Percentiles rank a stretch among this genome's conserved stretches.
Evolutionary conservation across 2,888 invertebrate genomes (phyloP).

Genomic region (Lordiphosa fenestrarum): DNA sequence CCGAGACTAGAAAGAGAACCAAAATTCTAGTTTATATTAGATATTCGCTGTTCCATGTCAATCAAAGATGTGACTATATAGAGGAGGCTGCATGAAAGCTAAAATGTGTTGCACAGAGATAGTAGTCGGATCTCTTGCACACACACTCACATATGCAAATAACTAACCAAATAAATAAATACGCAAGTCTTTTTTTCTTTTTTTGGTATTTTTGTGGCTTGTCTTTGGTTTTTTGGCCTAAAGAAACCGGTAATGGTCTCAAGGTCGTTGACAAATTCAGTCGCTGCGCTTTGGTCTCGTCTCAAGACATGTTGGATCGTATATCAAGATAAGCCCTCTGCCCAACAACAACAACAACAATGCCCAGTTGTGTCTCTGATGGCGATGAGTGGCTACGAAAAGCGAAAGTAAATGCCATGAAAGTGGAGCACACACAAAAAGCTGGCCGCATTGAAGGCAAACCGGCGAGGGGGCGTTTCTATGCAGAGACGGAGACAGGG

Average conservation of each 20-base stretch:
- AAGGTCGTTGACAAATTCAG: slow-evolving; percentile 62
- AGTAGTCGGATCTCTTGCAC: no score
- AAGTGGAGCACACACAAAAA: slow-evolving; percentile 59
- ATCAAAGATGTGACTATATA: no score
- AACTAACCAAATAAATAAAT: no score
- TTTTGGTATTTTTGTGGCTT: no score
- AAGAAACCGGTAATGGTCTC: slow-evolving; percentile 69
- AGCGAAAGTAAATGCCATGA: slow-evolving; percentile 68
- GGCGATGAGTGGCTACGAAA: slow-evolving; percentile 43
- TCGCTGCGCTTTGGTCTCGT: slow-evolving; percentile 2
- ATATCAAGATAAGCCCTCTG: slow-evolving; percentile 53
- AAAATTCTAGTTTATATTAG: no score
- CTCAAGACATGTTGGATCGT: slow-evolving; percentile 38
- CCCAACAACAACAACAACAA: slow-evolving; percentile 33
- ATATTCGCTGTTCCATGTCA: no score
- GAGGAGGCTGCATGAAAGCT: no score
- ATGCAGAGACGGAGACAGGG: no score
- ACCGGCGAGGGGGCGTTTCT: slow-evolving; percentile 59
- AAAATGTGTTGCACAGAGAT: no score
- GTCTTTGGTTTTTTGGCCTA: slow-evolving; percentile 27
- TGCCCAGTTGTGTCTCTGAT: slow-evolving; percentile 4
- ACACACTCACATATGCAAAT: no score
- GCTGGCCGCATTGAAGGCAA: slow-evolving; percentile 56
- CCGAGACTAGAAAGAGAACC: no score
- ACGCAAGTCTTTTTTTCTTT: no score